Conservation (phyloP, 2,113 vertebrate genomes). For the Petaurus breviceps region DNA sequence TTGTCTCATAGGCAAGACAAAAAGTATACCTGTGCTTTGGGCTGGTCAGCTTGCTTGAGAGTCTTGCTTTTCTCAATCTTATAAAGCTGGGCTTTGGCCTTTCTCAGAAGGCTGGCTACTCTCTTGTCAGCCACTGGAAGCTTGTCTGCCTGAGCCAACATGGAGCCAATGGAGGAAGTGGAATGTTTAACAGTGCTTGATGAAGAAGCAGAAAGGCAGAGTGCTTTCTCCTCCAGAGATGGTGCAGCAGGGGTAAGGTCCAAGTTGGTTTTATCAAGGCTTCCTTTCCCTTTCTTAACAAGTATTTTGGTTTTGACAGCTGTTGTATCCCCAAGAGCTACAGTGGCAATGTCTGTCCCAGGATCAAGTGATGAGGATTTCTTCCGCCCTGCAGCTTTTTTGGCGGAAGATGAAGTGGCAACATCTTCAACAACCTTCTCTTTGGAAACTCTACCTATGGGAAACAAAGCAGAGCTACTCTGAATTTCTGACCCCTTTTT, state of each 20-base stretch:
- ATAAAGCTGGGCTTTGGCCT: conserved; percentile 96
- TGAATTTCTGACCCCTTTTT: conserved; percentile 86
- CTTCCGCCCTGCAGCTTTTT: conserved; percentile 88
- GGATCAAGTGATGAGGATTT: conserved; percentile 86
- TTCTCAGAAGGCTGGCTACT: conserved; percentile 94
- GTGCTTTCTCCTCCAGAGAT: conserved; percentile 86
- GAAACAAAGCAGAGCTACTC: conserved; percentile 82
- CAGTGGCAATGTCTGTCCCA: conserved; percentile 79
- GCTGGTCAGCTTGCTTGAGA: conserved; percentile 92
- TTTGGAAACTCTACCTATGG: conserved; percentile 83
- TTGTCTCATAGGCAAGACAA: conserved; percentile 52
- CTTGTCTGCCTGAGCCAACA: conserved; percentile 95
- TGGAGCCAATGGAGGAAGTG: conserved; percentile 91
- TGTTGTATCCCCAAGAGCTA: conserved; percentile 82
- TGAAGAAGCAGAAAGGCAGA: conserved; percentile 83
- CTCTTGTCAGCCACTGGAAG: conserved; percentile 95
- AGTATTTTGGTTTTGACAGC: conserved; percentile 89
- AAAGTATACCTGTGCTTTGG: conserved; percentile 93
- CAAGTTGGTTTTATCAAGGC: conserved; percentile 83
- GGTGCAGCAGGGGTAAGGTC: conserved; percentile 84
- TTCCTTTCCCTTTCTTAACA: conserved; percentile 92
- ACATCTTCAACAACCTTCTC: conserved; percentile 84
- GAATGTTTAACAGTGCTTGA: conserved; percentile 87
- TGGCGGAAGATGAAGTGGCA: conserved; percentile 82
- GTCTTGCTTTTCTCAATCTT: conserved; percentile 98